phyloP scores from a whole-genome alignment of 1,140 invertebrate species.

The Lerema accius region DNA sequence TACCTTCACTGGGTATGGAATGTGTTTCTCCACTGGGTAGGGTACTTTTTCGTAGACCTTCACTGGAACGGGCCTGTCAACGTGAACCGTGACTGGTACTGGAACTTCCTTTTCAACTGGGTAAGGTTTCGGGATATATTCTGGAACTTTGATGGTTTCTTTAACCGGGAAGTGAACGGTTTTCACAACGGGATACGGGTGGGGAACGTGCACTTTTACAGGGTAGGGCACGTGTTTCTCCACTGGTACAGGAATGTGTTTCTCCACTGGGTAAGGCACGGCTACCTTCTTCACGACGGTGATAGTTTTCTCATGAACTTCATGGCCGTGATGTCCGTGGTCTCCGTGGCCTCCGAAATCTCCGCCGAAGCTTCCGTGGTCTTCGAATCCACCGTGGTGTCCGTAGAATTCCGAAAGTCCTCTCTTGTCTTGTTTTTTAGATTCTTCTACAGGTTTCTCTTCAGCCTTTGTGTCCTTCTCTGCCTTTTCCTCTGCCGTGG shows the following conservation, averaged over 20 bases:
- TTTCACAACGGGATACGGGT: conserved; percentile 85
- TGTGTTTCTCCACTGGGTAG: conserved; percentile 86
- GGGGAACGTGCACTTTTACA: conserved; percentile 84
- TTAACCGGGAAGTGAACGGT: conserved; percentile 86
- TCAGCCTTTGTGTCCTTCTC: conserved; percentile 82
- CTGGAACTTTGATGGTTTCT: conserved; percentile 85
- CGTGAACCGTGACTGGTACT: conserved; percentile 85
- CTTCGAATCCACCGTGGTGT: conserved; percentile 62
- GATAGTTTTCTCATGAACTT: conserved; percentile 86
- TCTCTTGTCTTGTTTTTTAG: conserved; percentile 87
- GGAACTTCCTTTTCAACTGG: conserved; percentile 87
- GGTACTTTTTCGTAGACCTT: conserved; percentile 86
- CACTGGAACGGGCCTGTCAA: conserved; percentile 85
- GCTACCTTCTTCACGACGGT: conserved; percentile 89
- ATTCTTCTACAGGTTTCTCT: conserved; percentile 69
- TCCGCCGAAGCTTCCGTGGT: conserved; percentile 49
- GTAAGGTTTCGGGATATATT: conserved; percentile 85
- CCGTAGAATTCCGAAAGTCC: conserved; percentile 84
- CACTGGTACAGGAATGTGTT: conserved; percentile 83
- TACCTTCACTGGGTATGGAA: conserved; percentile 87
- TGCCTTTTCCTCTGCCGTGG: conserved; percentile 82
- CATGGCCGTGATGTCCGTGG: conserved; percentile 50
- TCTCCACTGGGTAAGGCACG: conserved; percentile 85
- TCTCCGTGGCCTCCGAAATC: conserved; percentile 52
- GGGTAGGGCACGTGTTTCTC: conserved; percentile 83